Evolutionary conservation across 2,113 vertebrate species (phyloP).

Genomic region (Ceratotherium simum): DNA sequence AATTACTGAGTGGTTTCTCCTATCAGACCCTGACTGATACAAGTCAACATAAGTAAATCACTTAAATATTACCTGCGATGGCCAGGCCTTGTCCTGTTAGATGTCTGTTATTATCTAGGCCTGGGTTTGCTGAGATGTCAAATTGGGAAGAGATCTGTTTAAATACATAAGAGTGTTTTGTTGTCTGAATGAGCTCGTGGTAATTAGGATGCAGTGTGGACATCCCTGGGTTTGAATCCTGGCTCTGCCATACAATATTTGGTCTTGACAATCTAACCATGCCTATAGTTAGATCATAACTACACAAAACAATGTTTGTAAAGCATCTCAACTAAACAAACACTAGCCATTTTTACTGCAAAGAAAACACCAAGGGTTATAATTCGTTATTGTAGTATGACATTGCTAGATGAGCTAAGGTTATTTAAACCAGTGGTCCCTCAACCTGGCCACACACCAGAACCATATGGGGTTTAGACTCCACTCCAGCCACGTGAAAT

Average conservation of each 20-base stretch:
- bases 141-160: background rate
- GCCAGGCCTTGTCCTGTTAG: background rate
- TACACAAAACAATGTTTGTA: background rate
- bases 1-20: background rate
- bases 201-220: background rate
- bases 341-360: background rate
- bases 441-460: background rate
- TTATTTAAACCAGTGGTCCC: too few species aligned
- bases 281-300: accelerated
- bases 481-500: too few species aligned
- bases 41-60: background rate
- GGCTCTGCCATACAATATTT: background rate
- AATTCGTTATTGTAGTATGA: accelerated
- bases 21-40: background rate
- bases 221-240: background rate
- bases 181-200: background rate
- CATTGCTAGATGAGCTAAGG: background rate
- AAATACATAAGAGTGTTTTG: background rate
- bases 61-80: too few species aligned
- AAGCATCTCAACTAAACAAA: background rate
- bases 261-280: background rate
- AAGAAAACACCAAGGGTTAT: background rate
- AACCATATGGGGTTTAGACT: background rate
- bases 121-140: background rate
- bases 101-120: background rate